These are phyloP conservation scores for Macrotis lagotis DNA, from an alignment of 2,113 vertebrate species.

Conservation along the genomic window DNA sequence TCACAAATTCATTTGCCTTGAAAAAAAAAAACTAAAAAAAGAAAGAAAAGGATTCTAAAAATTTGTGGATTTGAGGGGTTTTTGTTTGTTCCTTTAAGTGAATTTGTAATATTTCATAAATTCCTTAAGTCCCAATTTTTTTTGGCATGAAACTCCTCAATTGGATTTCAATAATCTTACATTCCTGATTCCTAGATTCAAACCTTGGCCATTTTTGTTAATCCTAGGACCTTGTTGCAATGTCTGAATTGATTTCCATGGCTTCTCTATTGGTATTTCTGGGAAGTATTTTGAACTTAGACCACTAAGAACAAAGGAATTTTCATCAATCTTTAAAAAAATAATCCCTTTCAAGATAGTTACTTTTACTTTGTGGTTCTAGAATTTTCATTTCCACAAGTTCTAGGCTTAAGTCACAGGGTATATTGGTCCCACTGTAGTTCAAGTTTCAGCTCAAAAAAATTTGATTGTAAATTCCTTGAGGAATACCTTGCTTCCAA, in stretches of 20 bases:
- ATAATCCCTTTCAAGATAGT: neutral
- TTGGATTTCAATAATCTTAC: neutral
- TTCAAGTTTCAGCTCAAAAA: neutral
- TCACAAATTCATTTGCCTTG: no score
- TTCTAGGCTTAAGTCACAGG: no score
- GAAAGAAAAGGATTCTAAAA: neutral
- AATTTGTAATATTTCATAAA: neutral
- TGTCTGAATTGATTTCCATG: neutral
- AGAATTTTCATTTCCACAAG: neutral
- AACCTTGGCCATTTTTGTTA: neutral
- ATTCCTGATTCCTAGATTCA: neutral
- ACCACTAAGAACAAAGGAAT: neutral
- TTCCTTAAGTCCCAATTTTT: neutral
- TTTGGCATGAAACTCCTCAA: neutral
- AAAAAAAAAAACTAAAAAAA: no score
- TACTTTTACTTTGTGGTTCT: neutral
- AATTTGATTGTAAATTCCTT: neutral
- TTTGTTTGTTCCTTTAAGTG: neutral
- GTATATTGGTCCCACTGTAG: no score
- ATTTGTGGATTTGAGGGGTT: neutral
- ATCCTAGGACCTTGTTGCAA: neutral
- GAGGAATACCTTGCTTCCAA: neutral
- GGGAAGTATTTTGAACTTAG: neutral
- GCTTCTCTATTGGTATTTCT: neutral
- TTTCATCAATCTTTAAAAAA: neutral